Evolutionary conservation across 2,113 vertebrate genomes (phyloP).

Genomic region (Cygnus buccinator): DNA sequence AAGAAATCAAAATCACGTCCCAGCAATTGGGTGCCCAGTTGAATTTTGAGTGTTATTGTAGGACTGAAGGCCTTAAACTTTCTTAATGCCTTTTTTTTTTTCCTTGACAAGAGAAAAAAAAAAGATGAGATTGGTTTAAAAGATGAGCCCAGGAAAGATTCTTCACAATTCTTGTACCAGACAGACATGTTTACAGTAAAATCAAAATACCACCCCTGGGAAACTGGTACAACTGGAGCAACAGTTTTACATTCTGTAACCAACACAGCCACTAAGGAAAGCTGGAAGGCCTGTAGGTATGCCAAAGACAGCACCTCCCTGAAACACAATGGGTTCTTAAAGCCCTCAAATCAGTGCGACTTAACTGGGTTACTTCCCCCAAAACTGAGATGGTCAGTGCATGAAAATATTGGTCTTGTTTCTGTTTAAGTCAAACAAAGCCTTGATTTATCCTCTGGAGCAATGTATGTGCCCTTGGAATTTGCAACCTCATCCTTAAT

Average conservation of each 20-base stretch:
- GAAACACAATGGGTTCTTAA: background rate
- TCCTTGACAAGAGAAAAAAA: background rate
- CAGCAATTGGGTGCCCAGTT: rapidly evolving
- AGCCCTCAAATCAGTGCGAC: background rate
- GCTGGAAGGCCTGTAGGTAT: constrained; percentile 29
- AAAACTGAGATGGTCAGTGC: background rate
- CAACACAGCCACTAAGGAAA: background rate
- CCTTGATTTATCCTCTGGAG: constrained; percentile 18
- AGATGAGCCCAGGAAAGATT: background rate
- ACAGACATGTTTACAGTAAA: background rate
- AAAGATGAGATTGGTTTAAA: background rate
- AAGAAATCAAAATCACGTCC: background rate
- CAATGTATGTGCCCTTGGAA: background rate
- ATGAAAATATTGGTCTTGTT: background rate
- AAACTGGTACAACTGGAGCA: background rate
- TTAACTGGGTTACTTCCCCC: background rate
- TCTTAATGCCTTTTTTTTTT: background rate
- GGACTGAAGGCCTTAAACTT: background rate
- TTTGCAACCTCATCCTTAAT: background rate
- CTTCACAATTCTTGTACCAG: background rate
- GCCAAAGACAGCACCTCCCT: constrained; percentile 36
- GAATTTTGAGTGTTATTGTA: background rate
- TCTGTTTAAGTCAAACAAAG: background rate
- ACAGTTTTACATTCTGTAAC: background rate
- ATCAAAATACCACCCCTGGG: background rate